phyloP scores from a whole-genome alignment of 2,888 invertebrate species.

The Fissipunctia ypsillon region DNA sequence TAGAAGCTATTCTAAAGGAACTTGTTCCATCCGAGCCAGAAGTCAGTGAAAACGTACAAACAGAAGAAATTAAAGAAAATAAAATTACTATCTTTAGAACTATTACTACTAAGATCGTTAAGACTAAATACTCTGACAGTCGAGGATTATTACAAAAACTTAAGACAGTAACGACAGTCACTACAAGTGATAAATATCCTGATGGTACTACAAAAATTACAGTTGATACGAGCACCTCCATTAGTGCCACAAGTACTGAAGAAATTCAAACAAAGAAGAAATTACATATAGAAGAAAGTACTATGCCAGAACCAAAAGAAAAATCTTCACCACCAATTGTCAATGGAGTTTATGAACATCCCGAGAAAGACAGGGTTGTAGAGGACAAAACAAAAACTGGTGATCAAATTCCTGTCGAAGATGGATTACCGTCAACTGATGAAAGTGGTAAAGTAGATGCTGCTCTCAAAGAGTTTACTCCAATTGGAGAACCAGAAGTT shows the following conservation, averaged over 20 bases:
- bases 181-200: slow-evolving; percentile 84
- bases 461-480: slow-evolving; percentile 64
- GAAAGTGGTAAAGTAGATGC: slow-evolving; percentile 52
- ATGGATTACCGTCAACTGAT: slow-evolving; percentile 62
- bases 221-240: slow-evolving; percentile 72
- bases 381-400: slow-evolving; percentile 1
- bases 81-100: slow-evolving; percentile 74
- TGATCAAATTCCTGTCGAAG: not conserved
- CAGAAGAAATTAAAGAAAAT: slow-evolving; percentile 74
- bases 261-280: slow-evolving; percentile 24
- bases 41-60: slow-evolving; percentile 66
- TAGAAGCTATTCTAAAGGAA: slow-evolving; percentile 54
- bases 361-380: not conserved
- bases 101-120: slow-evolving; percentile 76
- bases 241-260: slow-evolving; percentile 42
- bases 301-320: not conserved
- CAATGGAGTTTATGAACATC: slow-evolving; percentile 41
- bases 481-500: slow-evolving; percentile 69
- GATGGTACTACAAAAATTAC: slow-evolving; percentile 72
- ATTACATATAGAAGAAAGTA: slow-evolving; percentile 22
- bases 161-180: slow-evolving; percentile 79
- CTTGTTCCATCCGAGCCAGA: slow-evolving; percentile 70
- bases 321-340: slow-evolving; percentile 21
- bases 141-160: slow-evolving; percentile 74
- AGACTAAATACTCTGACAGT: slow-evolving; percentile 76